Evolutionary conservation across 2,888 invertebrate genomes (phyloP), one percentile per base, ranked within the genome.

Genomic region (Lasioglossum pauxillum): DNA sequence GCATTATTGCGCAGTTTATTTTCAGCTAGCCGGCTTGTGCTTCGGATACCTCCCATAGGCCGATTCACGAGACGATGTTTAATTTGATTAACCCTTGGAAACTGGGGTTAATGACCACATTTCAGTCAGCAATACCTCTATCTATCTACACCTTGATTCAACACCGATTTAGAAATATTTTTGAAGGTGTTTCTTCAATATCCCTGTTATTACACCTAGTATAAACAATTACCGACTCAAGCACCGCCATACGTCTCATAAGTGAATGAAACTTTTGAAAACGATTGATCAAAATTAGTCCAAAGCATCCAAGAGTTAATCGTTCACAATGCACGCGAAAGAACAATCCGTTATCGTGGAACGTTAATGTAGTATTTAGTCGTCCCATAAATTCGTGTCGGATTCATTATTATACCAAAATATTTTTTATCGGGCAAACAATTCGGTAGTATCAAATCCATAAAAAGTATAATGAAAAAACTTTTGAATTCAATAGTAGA

Each of bases 301-400:
- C 60, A 60, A 27, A n/a, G 5, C 16, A 27, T 60, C 60, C 27
- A 60, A 60, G 60, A 12, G n/a, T 49, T 64, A 38, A 78, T 49
- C 75, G 19, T 49, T 75, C 71, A 31, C n/a, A 69, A 23, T 75
- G 71, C 46, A 75, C 46, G 31, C 19, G n/a, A 27, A 69, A 46
- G 19, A 78, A 78, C 77, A 74, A 78, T 82, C 67, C 67, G 14
- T 67, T 67, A 67, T 67, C 35, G 67, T 35, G 35, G 67, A 67
- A 67, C 67, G 8, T 35, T 67, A 35, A 67, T 31, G 35, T 35
- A 19, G 67, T 3, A 67, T 8, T 60, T 5, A 27, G 60, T 31
- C 60, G 27, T 60, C 60, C 60, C 60, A 31, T 60, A 60, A 60
- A 60, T 60, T 27, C 60, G 5, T 27, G 60, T 14, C 16, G 27